A percentile compares a stretch with the other conserved stretches of the same genome.
Evolutionary conservation across 2,113 vertebrate species (phyloP).

Genomic region (zebrafish (Danio rerio)): DNA sequence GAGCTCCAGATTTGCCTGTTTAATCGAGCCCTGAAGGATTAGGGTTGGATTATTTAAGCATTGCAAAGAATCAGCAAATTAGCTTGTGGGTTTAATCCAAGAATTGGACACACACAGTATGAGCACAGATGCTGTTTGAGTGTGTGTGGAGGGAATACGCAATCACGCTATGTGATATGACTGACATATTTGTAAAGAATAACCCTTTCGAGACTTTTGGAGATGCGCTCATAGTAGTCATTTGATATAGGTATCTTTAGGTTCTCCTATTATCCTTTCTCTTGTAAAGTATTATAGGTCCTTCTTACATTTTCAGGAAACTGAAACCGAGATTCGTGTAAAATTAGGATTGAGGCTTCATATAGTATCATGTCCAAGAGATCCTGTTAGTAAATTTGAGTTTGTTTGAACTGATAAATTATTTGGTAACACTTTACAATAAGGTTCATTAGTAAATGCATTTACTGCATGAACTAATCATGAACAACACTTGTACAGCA

Average conservation of each 20-base stretch:
- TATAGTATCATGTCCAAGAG: too few species aligned
- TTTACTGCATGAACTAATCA: too few species aligned
- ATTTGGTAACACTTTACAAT: too few species aligned
- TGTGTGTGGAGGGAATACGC: slow-evolving; percentile 30
- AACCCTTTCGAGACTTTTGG: background rate
- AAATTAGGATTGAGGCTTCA: background rate
- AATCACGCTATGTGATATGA: background rate
- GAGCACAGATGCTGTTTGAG: slow-evolving; percentile 54
- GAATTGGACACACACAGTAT: slow-evolving; percentile 58
- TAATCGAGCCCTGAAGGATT: slow-evolving; percentile 78
- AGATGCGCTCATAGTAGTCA: background rate
- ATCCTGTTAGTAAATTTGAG: too few species aligned
- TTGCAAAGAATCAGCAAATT: slow-evolving; percentile 77
- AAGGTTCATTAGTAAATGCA: too few species aligned
- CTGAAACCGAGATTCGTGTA: background rate
- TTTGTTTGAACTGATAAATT: too few species aligned
- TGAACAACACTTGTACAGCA: too few species aligned
- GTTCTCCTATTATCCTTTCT: background rate
- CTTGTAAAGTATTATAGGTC: background rate
- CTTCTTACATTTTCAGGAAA: slow-evolving; percentile 22
- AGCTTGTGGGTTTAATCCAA: slow-evolving; percentile 78
- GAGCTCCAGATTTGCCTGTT: slow-evolving; percentile 72
- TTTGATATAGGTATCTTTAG: background rate
- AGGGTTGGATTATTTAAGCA: slow-evolving; percentile 77
- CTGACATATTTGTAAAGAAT: background rate